Conservation (phyloP, 2,113 vertebrate genomes). For the Anthoscopus minutus region DNA sequence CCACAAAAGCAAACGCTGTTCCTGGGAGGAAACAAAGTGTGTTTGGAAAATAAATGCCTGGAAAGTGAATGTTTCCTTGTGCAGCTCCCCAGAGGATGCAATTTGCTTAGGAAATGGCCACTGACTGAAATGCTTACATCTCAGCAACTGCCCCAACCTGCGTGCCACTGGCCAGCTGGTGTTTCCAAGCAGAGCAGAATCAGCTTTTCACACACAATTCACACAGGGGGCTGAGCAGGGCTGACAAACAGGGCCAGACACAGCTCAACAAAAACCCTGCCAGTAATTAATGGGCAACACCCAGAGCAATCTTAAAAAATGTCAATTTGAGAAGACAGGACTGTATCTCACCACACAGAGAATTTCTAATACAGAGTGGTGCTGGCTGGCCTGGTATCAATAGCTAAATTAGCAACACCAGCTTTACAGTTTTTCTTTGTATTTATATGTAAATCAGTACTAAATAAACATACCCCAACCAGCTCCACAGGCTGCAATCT, state of each 20-base stretch:
- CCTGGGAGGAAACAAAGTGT: neutral
- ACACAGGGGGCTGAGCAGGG: neutral
- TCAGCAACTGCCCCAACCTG: neutral
- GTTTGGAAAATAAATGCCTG: neutral
- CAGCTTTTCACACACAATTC: neutral
- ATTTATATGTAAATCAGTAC: slow-evolving; percentile 37
- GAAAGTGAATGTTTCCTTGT: neutral
- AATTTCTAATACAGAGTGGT: neutral
- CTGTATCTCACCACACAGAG: neutral
- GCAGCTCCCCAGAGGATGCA: neutral
- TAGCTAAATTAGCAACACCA: neutral
- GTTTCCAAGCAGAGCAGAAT: neutral
- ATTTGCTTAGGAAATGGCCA: neutral
- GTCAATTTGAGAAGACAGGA: neutral
- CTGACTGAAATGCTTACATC: neutral
- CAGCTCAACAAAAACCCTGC: neutral
- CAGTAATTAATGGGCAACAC: neutral
- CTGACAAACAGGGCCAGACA: neutral
- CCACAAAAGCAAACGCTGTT: neutral
- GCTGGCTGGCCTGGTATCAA: neutral
- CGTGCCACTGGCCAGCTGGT: neutral
- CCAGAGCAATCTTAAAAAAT: neutral
- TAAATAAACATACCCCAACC: neutral
- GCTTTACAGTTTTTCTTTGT: neutral
- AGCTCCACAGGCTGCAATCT: neutral